Conservation (phyloP, 2,113 vertebrate genomes). For the Prietella phreatophila region DNA sequence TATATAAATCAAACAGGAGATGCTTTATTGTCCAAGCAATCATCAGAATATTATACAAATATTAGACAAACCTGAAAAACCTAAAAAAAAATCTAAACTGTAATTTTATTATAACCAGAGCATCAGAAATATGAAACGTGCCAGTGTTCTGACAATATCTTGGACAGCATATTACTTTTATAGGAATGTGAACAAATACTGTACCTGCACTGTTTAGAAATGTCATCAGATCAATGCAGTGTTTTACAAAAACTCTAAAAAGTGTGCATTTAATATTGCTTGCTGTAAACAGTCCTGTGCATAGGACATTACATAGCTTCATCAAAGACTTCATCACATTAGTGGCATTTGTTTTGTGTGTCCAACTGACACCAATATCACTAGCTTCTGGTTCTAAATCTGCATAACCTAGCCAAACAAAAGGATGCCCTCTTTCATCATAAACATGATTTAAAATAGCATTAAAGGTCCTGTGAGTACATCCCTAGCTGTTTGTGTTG, state of each 20-base stretch:
- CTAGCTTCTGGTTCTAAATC: not conserved
- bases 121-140: not conserved
- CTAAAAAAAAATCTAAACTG: not conserved
- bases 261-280: not conserved
- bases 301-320: not conserved
- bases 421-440: not conserved
- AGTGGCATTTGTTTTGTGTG: not conserved
- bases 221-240: not conserved
- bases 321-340: not conserved
- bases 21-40: not conserved
- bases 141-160: not conserved
- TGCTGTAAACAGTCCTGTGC: not conserved
- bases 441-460: not conserved
- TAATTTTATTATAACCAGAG: not conserved
- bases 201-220: not conserved
- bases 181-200: not conserved
- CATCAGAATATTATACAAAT: not conserved
- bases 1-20: not conserved
- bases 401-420: not conserved
- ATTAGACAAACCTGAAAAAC: not conserved
- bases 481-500: not conserved
- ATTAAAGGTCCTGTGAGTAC: not conserved
- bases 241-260: not conserved
- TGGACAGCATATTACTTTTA: not conserved
- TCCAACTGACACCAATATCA: not conserved